Evolutionary conservation across 1,140 invertebrate species (phyloP), one percentile per base, ranked within the genome.

Genomic region (Bombus cullumanus): DNA sequence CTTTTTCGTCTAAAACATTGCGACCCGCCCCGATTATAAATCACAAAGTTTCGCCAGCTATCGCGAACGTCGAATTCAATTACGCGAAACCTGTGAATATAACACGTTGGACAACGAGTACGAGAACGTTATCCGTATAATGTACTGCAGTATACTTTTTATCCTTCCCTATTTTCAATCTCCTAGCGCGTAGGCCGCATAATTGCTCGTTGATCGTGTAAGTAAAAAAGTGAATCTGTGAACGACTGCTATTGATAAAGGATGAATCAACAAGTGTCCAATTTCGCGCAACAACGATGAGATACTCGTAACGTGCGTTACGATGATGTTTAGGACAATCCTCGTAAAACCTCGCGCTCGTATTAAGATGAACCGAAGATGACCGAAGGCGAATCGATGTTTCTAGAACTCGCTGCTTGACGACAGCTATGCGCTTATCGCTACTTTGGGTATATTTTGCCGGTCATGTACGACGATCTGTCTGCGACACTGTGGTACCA

Each of bases 231-330:
- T 28, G 34, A 69, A 43, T 78, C 62, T 31, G 15, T 18, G n/a
- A 68, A 47, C 18, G 18, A 13, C 39, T 53, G 66, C 25, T 10
- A 15, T 31, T 10, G 78, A 80, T 57, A 43, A 78, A 66, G 18
- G 78, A n/a, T 25, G 25, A 53, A 22, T 53, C 66, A 80, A 79
- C 77, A 68, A 79, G 77, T 79, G 77, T 79, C n/a, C 39, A 68
- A 79, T 79, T 47, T 68, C 64, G 37, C 31, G n/a, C 66, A 39
- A 37, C 41, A 12, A 66, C 39, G 28, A 80, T 34, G 64, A 53
- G 37, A 69, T 12, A 57, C 31, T 53, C 71, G 64, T 57, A 57
- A 80, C 43, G 9, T 68, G 31, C 34, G 66, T 68, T 68, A 37
- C 66, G 31, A 68, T 10, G 15, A 68, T 37, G 31, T 68, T 68